Percentiles rank a stretch among this genome's conserved stretches.
phyloP scores from a whole-genome alignment of 2,113 vertebrate species.

The Plotosus lineatus region DNA sequence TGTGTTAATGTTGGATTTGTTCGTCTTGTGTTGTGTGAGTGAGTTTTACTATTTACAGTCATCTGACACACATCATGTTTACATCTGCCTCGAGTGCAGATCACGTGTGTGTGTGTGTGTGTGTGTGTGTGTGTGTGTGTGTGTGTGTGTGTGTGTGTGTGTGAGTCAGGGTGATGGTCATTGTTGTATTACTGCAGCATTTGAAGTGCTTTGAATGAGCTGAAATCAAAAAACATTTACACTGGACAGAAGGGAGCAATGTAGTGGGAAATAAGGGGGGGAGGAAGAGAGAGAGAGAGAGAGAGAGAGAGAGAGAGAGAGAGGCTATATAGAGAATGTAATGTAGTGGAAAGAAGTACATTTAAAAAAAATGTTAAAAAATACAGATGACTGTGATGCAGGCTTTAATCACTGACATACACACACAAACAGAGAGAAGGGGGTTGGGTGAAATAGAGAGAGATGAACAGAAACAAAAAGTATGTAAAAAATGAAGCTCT shows the following conservation, averaged over 20 bases:
- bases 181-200: slow-evolving; percentile 16
- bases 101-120: slow-evolving; percentile 34
- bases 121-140: slow-evolving; percentile 28
- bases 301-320: background rate
- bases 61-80: background rate
- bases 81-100: slow-evolving; percentile 25
- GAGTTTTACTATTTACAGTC: background rate
- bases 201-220: slow-evolving; percentile 29
- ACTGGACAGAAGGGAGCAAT: slow-evolving; percentile 48
- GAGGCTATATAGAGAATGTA: background rate
- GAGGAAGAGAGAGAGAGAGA: background rate
- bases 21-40: background rate
- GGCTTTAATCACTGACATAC: background rate
- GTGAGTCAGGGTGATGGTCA: background rate
- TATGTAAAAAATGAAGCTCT: background rate
- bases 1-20: background rate
- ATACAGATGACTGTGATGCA: background rate
- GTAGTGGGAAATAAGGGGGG: slow-evolving; percentile 42
- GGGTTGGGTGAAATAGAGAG: background rate
- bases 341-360: background rate
- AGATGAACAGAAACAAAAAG: background rate
- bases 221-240: slow-evolving; percentile 51
- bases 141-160: slow-evolving; percentile 28
- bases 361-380: slow-evolving; percentile 1
- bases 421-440: background rate